Evolutionary conservation across 2,113 vertebrate genomes (phyloP), one percentile per base, ranked within the genome.

Genomic region (Ibidorhyncha struthersii): DNA sequence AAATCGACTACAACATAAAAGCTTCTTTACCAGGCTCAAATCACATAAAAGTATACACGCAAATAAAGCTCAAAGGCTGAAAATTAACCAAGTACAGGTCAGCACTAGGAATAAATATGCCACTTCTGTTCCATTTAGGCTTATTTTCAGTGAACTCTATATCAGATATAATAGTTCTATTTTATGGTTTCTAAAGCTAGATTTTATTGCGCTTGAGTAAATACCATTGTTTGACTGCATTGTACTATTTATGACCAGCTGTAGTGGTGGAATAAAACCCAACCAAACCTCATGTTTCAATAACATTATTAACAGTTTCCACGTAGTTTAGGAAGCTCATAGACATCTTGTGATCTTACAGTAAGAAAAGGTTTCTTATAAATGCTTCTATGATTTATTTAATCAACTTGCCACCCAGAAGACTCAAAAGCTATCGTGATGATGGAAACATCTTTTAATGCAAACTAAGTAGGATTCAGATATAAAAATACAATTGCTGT

Each of bases 371-470:
- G 4, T 4, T 65, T 53, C n/a, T 63, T 50, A 40, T 30, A 86
- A 84, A 52, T 59, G 1, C 6, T 70, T 92, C 36, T 43, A 19
- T 73, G 34, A 53, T 34, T 85, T 89, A 50, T 88, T 66, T 87
- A 93, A 91, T 67, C 21, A 59, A 9, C 32, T 86, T 95, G 14
- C 61, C 92, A 96, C 79, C 50, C 82, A 80, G 30, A 90, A 89
- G 93, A 92, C 50, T 73, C 81, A 85, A 93, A 66, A 96, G 21
- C 20, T 79, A 41, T 49, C 26, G 53, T 9, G 25, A 93, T 84
- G 71, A 80, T 72, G 50, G 63, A 91, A 93, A 23, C 36, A 80
- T 50, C 43, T 85, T 95, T 97, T 84, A 88, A 59, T 50, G 49
- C 45, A 81, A 61, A 55, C 36, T 61, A 66, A 90, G 43, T 81